Evolutionary conservation across 2,888 invertebrate species (phyloP).

Genomic region (Hyles lineata): DNA sequence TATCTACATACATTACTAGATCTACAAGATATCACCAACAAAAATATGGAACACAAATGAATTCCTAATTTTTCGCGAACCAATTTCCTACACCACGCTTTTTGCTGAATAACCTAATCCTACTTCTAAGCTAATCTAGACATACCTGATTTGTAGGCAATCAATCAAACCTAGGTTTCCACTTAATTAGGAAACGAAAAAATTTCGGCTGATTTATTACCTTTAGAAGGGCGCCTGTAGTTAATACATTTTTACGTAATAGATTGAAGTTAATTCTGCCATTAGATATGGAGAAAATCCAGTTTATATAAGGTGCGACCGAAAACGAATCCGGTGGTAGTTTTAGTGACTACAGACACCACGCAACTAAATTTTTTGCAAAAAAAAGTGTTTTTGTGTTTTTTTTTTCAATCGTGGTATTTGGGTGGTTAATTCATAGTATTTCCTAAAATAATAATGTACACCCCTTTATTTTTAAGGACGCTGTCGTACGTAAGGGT

Average conservation of each 20-base stretch:
- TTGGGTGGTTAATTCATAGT: too few relatives aligned
- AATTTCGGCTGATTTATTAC: constrained; percentile 15
- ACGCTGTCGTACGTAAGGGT: too few relatives aligned
- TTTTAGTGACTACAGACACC: too few relatives aligned
- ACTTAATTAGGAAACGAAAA: constrained; percentile 20
- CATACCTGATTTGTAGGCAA: background rate
- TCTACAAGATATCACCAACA: background rate
- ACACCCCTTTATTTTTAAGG: too few relatives aligned
- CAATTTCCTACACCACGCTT: background rate
- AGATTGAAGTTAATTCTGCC: background rate
- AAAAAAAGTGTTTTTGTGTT: too few relatives aligned
- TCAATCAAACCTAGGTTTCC: constrained; percentile 18
- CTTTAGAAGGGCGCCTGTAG: background rate
- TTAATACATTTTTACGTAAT: background rate
- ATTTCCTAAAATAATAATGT: too few relatives aligned
- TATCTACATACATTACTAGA: too few relatives aligned
- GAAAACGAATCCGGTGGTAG: too few relatives aligned
- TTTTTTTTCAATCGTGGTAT: too few relatives aligned
- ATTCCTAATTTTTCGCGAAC: background rate
- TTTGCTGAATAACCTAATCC: background rate
- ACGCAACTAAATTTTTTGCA: too few relatives aligned
- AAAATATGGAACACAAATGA: background rate
- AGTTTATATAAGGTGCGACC: too few relatives aligned
- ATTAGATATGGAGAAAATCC: background rate
- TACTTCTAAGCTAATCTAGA: background rate